These are phyloP conservation scores for Caloenas nicobarica DNA, from an alignment of 2,113 vertebrate species.

Conservation along the genomic window DNA sequence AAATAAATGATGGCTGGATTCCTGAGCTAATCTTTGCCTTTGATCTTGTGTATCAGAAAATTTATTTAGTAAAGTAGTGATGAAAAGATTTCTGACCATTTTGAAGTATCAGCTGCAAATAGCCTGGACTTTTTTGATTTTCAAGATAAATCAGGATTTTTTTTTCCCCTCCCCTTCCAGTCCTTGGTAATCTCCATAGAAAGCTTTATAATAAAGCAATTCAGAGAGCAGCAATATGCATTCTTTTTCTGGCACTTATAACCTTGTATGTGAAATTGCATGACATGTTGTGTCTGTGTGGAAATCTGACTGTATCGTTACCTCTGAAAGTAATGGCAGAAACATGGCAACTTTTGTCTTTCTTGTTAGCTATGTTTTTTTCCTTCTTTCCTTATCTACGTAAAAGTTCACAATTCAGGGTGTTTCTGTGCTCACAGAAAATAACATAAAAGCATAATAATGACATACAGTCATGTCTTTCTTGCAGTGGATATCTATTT, in stretches of 20 bases:
- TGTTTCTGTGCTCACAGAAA: neutral
- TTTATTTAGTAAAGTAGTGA: slow-evolving; percentile 6
- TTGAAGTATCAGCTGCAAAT: slow-evolving; percentile 1
- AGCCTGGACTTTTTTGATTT: neutral
- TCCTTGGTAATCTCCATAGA: neutral
- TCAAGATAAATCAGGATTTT: neutral
- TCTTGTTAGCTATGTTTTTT: neutral
- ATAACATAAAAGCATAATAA: neutral
- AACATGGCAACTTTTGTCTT: neutral
- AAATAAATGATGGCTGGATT: slow-evolving; percentile 5
- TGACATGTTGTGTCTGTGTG: neutral
- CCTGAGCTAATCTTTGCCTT: slow-evolving; percentile 32
- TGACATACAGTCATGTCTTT: neutral
- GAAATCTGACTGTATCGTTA: neutral
- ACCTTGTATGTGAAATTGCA: neutral
- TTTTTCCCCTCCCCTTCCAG: neutral
- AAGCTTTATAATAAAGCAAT: neutral
- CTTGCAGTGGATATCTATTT: neutral
- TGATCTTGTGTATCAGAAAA: slow-evolving; percentile 12
- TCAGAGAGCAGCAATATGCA: neutral
- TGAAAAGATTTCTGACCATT: slow-evolving; percentile 9
- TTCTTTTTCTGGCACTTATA: neutral
- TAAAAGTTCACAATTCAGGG: neutral
- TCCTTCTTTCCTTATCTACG: neutral
- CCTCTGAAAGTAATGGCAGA: neutral